Base-by-base conservation (phyloP, 2,113 vertebrate genomes). In the Brachyhypopomus gauderio region DNA sequence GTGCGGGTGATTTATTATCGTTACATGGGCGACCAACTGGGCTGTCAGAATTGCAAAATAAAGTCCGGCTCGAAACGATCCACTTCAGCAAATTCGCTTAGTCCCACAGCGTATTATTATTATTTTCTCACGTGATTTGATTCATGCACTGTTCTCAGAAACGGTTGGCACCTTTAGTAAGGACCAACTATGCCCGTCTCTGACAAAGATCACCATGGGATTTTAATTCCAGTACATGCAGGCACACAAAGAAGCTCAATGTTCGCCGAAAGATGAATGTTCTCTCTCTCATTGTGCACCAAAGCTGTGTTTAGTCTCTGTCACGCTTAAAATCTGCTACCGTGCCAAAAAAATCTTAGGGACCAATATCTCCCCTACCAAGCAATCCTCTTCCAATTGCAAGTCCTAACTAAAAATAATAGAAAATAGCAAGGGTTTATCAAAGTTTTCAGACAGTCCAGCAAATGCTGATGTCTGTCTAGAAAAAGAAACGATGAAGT, bases 31-130 rank as follows among this genome's bases (percentile, higher is more conserved):
- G 41, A 77, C 85, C 69, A 67, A 78, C 76, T 55, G 72, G 81
- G 64, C 36, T 60, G 30, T 60, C 41, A 60, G 72, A 59, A 63
- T 36, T 73, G 72, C 80, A 88, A 86, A 74, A 70, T 59, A 77
- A 80, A 84, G 80, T 36, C 67, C 41, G 27, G 64, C 75, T 87
- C 72, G 77, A 70, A 80, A 86, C 69, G 48, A 23, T 81, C 76
- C 66, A n/a, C 60, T 75, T 89, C 86, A 85, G 85, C 85, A 89
- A 75, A 79, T 52, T 85, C 58, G 80, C 79, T 25, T 17, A 67
- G 34, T 41, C 64, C 75, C 12, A 56, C 38, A 64, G 64, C 64
- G 34, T 2, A 27, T 27, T 22, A 9, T 6, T n/a, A 59, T 22
- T 74, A 5, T 62, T 23, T 45, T 64, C 63, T 23, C 19, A 16